Evolutionary conservation across 2,888 invertebrate species (phyloP).

Genomic region (Bellardia pandia): DNA sequence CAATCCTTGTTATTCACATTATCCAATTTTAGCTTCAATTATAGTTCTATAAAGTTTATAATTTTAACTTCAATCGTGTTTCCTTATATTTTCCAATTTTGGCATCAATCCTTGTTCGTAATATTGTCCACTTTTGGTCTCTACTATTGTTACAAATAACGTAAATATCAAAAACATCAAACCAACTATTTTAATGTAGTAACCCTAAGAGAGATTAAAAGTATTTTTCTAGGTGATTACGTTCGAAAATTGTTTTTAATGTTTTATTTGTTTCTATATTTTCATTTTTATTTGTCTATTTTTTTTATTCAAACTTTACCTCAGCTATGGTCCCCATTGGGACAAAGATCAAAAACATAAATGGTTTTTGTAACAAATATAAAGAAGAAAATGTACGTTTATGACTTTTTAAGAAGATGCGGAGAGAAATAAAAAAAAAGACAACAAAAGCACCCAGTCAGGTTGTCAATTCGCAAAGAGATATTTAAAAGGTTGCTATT

Average conservation of each 20-base stretch:
- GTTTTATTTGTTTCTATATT: conserved; percentile 15
- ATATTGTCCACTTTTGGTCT: too few relatives aligned
- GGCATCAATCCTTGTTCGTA: too few relatives aligned
- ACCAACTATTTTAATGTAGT: not conserved
- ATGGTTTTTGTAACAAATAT: conserved; percentile 15
- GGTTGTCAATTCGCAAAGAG: conserved; percentile 2
- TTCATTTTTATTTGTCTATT: not conserved
- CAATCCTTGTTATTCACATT: too few relatives aligned
- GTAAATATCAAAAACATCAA: not conserved
- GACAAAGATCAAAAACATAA: not conserved
- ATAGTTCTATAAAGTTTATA: too few relatives aligned
- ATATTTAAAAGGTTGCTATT: not conserved
- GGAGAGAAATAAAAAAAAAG: not conserved
- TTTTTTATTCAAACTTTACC: not conserved
- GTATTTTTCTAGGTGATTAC: conserved; percentile 51
- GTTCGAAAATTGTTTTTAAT: conserved; percentile 31
- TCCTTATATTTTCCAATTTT: too few relatives aligned
- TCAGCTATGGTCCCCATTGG: not conserved
- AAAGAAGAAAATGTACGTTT: conserved; percentile 19
- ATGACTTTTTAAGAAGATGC: not conserved
- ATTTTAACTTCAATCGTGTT: too few relatives aligned
- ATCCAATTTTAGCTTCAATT: too few relatives aligned
- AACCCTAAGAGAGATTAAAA: conserved; percentile 43
- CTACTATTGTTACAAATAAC: too few relatives aligned
- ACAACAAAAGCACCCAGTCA: not conserved